These are phyloP conservation scores for Tholera decimalis DNA, from an alignment of 2,888 invertebrate species.

Conservation along the genomic window DNA sequence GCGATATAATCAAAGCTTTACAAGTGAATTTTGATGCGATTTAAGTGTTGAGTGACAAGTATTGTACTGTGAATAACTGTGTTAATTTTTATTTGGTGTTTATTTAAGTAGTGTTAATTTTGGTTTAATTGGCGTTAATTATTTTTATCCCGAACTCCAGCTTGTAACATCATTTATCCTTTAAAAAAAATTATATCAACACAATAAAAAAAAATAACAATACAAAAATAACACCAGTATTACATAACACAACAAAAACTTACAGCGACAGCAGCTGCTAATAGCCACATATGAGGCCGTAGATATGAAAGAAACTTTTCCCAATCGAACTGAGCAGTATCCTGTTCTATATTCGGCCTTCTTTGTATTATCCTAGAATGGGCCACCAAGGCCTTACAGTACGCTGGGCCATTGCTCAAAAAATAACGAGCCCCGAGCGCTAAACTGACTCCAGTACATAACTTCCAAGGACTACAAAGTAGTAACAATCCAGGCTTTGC, in stretches of 20 bases:
- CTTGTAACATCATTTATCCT: no score
- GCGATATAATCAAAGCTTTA: no score
- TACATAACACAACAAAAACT: slow-evolving; percentile 76
- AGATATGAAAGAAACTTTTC: slow-evolving; percentile 93
- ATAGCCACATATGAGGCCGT: slow-evolving; percentile 94
- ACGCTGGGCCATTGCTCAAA: slow-evolving; percentile 91
- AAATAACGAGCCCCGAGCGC: slow-evolving; percentile 81
- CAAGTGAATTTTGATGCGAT: no score
- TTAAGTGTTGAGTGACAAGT: no score
- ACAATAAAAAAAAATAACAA: background rate
- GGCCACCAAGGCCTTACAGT: slow-evolving; percentile 91
- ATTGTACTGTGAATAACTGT: no score
- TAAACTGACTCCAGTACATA: slow-evolving; percentile 86
- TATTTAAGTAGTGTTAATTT: no score
- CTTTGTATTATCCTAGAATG: slow-evolving; percentile 91
- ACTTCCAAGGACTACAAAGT: slow-evolving; percentile 85
- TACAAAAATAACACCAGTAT: background rate
- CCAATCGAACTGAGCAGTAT: slow-evolving; percentile 95
- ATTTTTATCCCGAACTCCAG: no score
- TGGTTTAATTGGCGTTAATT: no score
- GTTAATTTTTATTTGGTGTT: no score
- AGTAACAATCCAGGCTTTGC: slow-evolving; percentile 75
- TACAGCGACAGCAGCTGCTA: slow-evolving; percentile 95
- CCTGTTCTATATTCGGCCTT: slow-evolving; percentile 85
- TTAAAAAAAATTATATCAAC: no score